phyloP scores from a whole-genome alignment of 1,140 invertebrate species.

The Halotydeus destructor region DNA sequence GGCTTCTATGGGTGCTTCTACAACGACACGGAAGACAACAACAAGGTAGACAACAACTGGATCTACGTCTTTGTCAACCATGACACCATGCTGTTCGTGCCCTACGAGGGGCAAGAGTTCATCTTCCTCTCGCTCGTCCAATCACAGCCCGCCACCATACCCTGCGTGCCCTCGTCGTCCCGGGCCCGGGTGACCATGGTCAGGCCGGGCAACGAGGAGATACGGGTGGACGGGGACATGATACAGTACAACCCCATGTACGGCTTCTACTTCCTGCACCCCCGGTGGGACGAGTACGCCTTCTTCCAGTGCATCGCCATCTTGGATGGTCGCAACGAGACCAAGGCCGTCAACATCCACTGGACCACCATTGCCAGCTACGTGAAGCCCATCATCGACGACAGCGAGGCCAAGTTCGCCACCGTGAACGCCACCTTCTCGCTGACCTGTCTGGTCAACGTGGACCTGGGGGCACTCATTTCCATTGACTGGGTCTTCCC shows the following conservation, averaged over 20 bases:
- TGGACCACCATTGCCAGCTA: slow-evolving; percentile 4
- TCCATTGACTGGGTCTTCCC: slow-evolving; percentile 17
- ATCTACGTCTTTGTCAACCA: slow-evolving; percentile 16
- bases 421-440: slow-evolving; percentile 16
- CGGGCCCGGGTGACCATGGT: slow-evolving; percentile 14
- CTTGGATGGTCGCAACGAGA: not conserved
- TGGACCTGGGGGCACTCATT: slow-evolving; percentile 16
- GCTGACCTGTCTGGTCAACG: slow-evolving; percentile 16
- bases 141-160: slow-evolving; percentile 10
- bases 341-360: slow-evolving; percentile 3
- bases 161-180: slow-evolving; percentile 15
- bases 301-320: slow-evolving; percentile 11
- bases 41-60: not conserved
- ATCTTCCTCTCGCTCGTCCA: slow-evolving; percentile 12
- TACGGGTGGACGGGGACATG: slow-evolving; percentile 6
- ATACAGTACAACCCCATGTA: slow-evolving; percentile 13
- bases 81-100: slow-evolving; percentile 5
- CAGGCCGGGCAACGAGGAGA: slow-evolving; percentile 2
- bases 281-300: slow-evolving; percentile 11
- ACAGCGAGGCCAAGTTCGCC: slow-evolving; percentile 9
- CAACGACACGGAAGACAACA: not conserved
- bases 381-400: slow-evolving; percentile 15
- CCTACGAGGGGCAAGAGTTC: slow-evolving; percentile 9
- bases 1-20: slow-evolving; percentile 1
- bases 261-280: slow-evolving; percentile 14